Evolutionary conservation across 2,113 vertebrate genomes (phyloP), one percentile per base, ranked within the genome.

Genomic region (Chamaea fasciata): DNA sequence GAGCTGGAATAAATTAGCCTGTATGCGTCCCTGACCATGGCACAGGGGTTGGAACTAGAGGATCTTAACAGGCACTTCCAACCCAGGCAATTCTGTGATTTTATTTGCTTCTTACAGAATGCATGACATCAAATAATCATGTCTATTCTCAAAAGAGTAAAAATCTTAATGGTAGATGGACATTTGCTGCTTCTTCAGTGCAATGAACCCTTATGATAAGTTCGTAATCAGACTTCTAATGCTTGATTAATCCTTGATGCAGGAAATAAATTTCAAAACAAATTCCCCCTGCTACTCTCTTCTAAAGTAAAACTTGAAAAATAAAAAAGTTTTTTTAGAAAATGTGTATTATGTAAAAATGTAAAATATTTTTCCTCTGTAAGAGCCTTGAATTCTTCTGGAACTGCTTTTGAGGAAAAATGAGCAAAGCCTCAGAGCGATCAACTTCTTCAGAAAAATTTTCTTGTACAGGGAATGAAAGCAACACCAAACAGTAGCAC

Each of bases 171-270:
- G 7, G n/a, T 8, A 67, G 28, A 42, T 46, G 24, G 50, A 75
- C 17, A 39, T 49, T 39, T 75, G 41, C 12, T 47, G 37, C 42
- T 82, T 62, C 49, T 68, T 89, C 70, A 47, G 28, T 49, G 53
- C 49, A 75, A 70, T 15, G 56, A 83, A 89, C 26, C 9, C 24
- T 87, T 50, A 42, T 13, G 10, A 14, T 73, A 53, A 81, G 3
- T 41, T 39, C 28, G 42, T 27, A 68, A 81, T 80, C 57, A 90
- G 30, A 81, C 6, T 47, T 64, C 39, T 37, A 93, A 90, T 76
- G 49, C 23, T 78, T 76, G 47, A 92, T 90, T 83, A 93, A 91
- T 57, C 47, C 39, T 60, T 80, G 28, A 84, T 74, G 69, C 23
- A 68, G 35, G 37, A 92, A 76, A 77, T n/a, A 65, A 47, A 67